Percentiles rank a stretch among this genome's conserved stretches.
These are phyloP conservation scores for Metallyticus violacea DNA, from an alignment of 2,888 invertebrate species.

Conservation along the genomic window DNA sequence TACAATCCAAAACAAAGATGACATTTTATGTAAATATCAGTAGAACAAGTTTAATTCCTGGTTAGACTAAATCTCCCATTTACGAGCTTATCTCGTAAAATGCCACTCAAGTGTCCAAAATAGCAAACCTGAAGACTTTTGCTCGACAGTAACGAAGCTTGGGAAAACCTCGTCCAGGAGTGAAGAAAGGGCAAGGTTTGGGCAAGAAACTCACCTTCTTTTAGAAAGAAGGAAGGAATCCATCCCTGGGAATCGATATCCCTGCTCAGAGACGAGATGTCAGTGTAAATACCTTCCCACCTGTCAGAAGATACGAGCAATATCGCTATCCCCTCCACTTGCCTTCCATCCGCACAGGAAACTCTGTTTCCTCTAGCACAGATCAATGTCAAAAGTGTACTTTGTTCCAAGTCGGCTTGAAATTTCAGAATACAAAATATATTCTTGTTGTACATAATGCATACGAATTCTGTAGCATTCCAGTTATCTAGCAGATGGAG, in stretches of 20 bases:
- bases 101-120: no score
- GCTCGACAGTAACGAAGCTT: background rate
- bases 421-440: background rate
- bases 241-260: background rate
- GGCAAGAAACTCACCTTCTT: background rate
- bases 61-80: no score
- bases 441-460: background rate
- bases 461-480: background rate
- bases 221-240: background rate
- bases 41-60: no score
- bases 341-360: background rate
- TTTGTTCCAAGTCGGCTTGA: background rate
- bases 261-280: background rate
- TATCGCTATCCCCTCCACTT: background rate
- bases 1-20: no score
- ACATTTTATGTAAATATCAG: no score
- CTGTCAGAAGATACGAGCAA: background rate
- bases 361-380: background rate
- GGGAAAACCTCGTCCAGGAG: no score
- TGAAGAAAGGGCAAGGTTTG: background rate
- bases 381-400: background rate
- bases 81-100: no score
- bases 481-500: background rate
- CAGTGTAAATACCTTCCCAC: background rate
- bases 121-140: background rate